These are phyloP conservation scores for Tipula confusa DNA, from an alignment of 2,888 invertebrate species.

Conservation along the genomic window DNA sequence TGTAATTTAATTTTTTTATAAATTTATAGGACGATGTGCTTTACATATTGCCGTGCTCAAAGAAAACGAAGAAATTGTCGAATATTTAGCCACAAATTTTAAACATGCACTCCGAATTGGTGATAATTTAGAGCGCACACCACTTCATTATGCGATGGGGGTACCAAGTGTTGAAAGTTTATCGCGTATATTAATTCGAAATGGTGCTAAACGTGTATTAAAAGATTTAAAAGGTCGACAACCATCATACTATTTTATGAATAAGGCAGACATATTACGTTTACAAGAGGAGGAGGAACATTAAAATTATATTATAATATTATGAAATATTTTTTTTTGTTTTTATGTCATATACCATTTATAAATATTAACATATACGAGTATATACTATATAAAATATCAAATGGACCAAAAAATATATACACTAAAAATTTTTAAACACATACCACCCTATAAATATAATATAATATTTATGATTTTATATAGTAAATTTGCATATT, in stretches of 20 bases:
- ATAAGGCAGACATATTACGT: slow-evolving; percentile 79
- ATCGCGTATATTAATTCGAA: slow-evolving; percentile 73
- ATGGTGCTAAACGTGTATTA: slow-evolving; percentile 75
- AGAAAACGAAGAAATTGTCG: slow-evolving; percentile 76
- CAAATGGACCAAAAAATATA: not conserved
- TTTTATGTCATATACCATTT: too few relatives aligned
- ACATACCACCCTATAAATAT: not conserved
- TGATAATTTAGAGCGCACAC: slow-evolving; percentile 83
- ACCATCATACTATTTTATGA: slow-evolving; percentile 89
- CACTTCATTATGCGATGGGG: slow-evolving; percentile 88
- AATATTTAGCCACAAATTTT: slow-evolving; percentile 66
- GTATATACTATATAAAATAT: not conserved
- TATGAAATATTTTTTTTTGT: too few relatives aligned
- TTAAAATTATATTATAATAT: not conserved
- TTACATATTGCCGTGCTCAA: slow-evolving; percentile 83
- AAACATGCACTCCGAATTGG: slow-evolving; percentile 71
- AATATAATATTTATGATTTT: not conserved
- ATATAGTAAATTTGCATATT: slow-evolving; percentile 5
- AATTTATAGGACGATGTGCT: slow-evolving; percentile 63
- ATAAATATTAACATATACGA: not conserved
- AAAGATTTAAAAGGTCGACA: slow-evolving; percentile 87
- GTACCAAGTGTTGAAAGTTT: slow-evolving; percentile 77
- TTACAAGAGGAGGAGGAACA: slow-evolving; percentile 77
- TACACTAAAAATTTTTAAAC: not conserved
- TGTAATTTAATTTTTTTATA: not conserved